Evolutionary conservation across 2,113 vertebrate species (phyloP).

Genomic region (Dicrurus megarhynchus): DNA sequence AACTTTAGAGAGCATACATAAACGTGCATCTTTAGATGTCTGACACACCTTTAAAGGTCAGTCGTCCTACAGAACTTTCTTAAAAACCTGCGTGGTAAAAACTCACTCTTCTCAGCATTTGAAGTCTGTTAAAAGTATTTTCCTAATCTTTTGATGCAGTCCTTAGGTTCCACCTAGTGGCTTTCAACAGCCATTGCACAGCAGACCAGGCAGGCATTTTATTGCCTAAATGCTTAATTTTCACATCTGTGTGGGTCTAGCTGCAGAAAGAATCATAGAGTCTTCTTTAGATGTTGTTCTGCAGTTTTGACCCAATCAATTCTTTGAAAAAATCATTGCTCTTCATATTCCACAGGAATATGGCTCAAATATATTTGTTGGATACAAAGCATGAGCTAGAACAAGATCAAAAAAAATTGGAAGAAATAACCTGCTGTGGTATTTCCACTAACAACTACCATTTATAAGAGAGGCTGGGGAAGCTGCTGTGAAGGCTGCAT

Average conservation of each 20-base stretch:
- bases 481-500: not conserved
- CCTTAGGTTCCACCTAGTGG: conserved; percentile 54
- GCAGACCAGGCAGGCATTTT: not conserved
- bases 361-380: too few relatives aligned
- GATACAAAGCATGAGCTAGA: not conserved
- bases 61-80: not conserved
- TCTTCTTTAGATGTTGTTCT: not conserved
- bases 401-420: not conserved
- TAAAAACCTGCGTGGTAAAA: not conserved
- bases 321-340: not conserved
- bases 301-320: not conserved
- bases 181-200: not conserved
- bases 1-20: not conserved
- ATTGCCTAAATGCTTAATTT: not conserved
- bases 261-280: not conserved
- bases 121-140: not conserved
- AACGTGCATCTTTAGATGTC: not conserved
- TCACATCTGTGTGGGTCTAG: not conserved
- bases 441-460: not conserved
- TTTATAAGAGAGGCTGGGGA: not conserved
- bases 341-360: not conserved
- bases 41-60: not conserved
- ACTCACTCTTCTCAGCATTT: not conserved
- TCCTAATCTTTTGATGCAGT: not conserved
- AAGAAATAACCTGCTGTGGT: not conserved